Conservation (phyloP, 2,888 invertebrate species). For the Autographa pulchrina region DNA sequence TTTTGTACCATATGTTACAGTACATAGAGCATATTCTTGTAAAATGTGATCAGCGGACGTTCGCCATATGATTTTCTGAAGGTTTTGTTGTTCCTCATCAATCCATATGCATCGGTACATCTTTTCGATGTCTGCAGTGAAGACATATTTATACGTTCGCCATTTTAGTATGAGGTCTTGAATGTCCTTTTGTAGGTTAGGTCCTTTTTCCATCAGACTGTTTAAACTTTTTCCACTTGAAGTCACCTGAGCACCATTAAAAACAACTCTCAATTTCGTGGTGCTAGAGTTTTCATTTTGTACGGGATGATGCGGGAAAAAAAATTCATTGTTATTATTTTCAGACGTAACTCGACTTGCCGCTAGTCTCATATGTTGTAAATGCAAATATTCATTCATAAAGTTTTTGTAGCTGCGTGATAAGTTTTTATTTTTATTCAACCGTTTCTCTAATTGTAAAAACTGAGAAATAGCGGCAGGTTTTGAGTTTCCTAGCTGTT, state of each 20-base stretch:
- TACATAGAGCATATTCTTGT: too few relatives aligned
- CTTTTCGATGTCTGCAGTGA: conserved; percentile 51
- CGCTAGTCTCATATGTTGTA: conserved; percentile 8
- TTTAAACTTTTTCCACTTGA: conserved; percentile 7
- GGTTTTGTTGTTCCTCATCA: conserved; percentile 27
- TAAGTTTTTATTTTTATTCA: conserved; percentile 2
- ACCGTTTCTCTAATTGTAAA: conserved; percentile 17
- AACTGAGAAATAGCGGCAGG: conserved; percentile 23
- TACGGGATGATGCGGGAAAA: conserved; percentile 16
- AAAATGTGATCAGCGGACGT: too few relatives aligned
- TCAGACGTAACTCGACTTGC: background rate
- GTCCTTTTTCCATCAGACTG: conserved; percentile 22
- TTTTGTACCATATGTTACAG: too few relatives aligned
- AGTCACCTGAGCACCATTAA: conserved; percentile 15
- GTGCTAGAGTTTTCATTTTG: background rate
- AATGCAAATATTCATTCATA: conserved; percentile 13
- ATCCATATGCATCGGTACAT: conserved; percentile 46
- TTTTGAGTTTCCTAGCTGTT: conserved; percentile 34
- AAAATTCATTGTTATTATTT: background rate
- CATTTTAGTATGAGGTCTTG: conserved; percentile 37
- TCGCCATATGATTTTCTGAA: conserved; percentile 44
- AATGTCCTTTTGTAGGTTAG: conserved; percentile 44
- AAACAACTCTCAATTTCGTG: conserved; percentile 15
- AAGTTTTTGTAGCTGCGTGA: conserved; percentile 10
- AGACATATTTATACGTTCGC: conserved; percentile 42